A percentile compares a stretch with the other conserved stretches of the same genome.
phyloP scores from a whole-genome alignment of 2,888 invertebrate genomes.

The Tetragonisca angustula region DNA sequence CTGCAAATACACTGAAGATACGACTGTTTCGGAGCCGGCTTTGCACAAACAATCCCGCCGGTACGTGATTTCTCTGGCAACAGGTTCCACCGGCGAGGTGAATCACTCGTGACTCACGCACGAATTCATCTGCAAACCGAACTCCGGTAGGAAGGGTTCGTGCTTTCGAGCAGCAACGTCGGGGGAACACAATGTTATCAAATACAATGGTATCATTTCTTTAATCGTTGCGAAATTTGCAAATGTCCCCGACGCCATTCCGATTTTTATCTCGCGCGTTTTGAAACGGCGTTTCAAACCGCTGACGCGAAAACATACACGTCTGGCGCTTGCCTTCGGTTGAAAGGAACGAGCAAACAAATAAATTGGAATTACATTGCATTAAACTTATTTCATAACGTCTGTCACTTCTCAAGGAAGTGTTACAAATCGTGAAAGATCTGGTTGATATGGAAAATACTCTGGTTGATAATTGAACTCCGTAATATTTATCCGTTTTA shows the following conservation, averaged over 20 bases:
- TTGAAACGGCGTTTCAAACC: background rate
- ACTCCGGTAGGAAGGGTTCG: slow-evolving; percentile 5
- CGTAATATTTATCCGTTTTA: no score
- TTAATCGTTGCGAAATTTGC: background rate
- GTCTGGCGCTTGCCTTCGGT: no score
- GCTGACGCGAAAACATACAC: background rate
- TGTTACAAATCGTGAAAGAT: no score
- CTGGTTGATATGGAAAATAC: no score
- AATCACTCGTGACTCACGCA: slow-evolving; percentile 67
- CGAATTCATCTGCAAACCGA: slow-evolving; percentile 52
- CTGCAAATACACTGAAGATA: slow-evolving; percentile 25
- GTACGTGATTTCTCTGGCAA: slow-evolving; percentile 65
- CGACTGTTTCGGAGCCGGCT: slow-evolving; percentile 42
- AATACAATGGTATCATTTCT: slow-evolving; percentile 1
- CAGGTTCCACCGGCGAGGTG: slow-evolving; percentile 55
- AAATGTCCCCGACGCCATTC: background rate
- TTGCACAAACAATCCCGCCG: slow-evolving; percentile 40
- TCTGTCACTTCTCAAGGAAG: no score
- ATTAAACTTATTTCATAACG: no score
- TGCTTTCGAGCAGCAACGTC: background rate
- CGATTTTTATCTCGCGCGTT: background rate
- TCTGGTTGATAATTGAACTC: no score
- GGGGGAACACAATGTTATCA: slow-evolving; percentile 55
- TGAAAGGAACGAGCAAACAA: no score
- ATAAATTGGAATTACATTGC: no score